phyloP scores from a whole-genome alignment of 1,140 invertebrate species.

The Drosophila paulistorum region DNA sequence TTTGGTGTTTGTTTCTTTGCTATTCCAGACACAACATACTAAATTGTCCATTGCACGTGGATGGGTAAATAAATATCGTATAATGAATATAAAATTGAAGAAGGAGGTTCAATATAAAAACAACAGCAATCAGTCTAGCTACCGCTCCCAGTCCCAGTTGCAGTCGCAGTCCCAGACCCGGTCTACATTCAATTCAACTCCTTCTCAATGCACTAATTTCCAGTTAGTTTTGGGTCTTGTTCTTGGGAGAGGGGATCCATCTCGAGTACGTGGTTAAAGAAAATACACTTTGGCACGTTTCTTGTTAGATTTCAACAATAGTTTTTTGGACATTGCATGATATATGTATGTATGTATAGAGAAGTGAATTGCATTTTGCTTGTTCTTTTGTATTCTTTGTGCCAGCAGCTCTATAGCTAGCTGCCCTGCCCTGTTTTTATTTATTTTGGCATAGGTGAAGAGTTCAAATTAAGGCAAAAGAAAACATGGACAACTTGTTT shows the following conservation, averaged over 20 bases:
- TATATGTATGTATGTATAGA: constrained; percentile 31
- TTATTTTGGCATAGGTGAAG: constrained; percentile 64
- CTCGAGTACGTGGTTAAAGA: constrained; percentile 69
- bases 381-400: constrained; percentile 23
- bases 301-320: constrained; percentile 69
- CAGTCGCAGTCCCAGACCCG: constrained; percentile 30
- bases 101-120: constrained; percentile 42
- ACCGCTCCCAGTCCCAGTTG: no score
- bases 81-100: constrained; percentile 77
- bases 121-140: constrained; percentile 64
- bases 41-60: constrained; percentile 63
- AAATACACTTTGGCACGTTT: constrained; percentile 81
- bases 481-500: constrained; percentile 8
- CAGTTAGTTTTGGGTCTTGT: constrained; percentile 67
- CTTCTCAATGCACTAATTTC: constrained; percentile 70
- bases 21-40: background rate
- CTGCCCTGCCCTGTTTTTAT: constrained; percentile 40
- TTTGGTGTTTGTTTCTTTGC: background rate
- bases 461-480: constrained; percentile 55
- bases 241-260: constrained; percentile 25
- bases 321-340: constrained; percentile 58
- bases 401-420: constrained; percentile 37
- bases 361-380: constrained; percentile 21
- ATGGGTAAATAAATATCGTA: constrained; percentile 81
- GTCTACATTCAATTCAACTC: background rate